phyloP scores from a whole-genome alignment of 2,797 vertebrate genomes.

The Borostomias antarcticus region DNA sequence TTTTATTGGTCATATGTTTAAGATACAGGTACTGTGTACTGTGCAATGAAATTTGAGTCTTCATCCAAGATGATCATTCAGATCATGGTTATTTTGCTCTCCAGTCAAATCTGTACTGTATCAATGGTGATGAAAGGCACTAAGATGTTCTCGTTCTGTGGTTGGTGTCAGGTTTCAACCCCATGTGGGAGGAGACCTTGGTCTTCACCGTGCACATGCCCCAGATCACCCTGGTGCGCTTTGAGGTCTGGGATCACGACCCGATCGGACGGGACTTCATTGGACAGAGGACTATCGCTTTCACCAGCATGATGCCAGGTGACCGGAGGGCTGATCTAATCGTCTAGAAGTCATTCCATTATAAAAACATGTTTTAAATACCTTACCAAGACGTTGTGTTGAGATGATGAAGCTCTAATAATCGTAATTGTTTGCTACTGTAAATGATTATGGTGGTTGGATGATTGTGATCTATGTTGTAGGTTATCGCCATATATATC shows the following conservation, averaged over 20 bases:
- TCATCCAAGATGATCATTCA: neutral
- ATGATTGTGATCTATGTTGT: neutral
- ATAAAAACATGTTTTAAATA: too few relatives aligned
- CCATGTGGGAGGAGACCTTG: constrained; percentile 97
- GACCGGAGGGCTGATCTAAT: neutral
- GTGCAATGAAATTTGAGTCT: too few relatives aligned
- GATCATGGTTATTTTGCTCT: neutral
- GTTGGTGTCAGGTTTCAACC: constrained; percentile 87
- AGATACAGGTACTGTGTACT: neutral
- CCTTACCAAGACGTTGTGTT: neutral
- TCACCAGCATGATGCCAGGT: constrained; percentile 96
- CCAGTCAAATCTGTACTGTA: neutral
- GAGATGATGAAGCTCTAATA: too few relatives aligned
- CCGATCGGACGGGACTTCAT: constrained; percentile 95
- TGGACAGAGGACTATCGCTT: constrained; percentile 92
- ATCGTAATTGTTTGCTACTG: too few relatives aligned
- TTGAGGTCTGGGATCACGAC: constrained; percentile 96
- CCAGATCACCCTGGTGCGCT: constrained; percentile 88
- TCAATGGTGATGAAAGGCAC: too few relatives aligned
- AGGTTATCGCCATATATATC: constrained; percentile 96
- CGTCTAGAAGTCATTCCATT: neutral
- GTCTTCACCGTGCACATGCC: constrained; percentile 94
- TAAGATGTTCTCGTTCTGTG: too few relatives aligned
- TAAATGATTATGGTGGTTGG: neutral
- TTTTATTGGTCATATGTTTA: too few relatives aligned